Evolutionary conservation across 1,140 invertebrate species (phyloP).

Genomic region (Papilio xuthus): DNA sequence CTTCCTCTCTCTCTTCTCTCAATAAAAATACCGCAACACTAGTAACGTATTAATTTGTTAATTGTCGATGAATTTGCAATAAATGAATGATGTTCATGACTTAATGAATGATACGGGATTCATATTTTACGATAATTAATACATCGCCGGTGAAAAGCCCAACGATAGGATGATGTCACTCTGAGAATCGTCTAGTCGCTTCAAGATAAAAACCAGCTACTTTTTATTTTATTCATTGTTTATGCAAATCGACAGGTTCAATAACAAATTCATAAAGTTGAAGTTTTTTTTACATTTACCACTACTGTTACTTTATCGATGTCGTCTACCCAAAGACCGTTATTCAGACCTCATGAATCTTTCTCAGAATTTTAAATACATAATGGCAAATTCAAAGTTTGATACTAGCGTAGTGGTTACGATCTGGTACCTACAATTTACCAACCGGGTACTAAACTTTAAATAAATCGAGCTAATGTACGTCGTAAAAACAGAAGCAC

Average conservation of each 20-base stretch:
- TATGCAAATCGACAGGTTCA: constrained; percentile 46
- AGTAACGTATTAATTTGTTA: constrained; percentile 35
- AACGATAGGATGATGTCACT: constrained; percentile 27
- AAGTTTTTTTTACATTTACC: constrained; percentile 10
- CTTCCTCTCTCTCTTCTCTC: constrained; percentile 53
- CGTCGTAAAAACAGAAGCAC: constrained; percentile 27
- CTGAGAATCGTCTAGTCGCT: neutral
- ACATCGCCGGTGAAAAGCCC: constrained; percentile 6
- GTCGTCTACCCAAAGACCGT: constrained; percentile 49
- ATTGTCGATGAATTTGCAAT: constrained; percentile 31
- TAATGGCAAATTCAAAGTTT: neutral
- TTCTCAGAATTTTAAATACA: constrained; percentile 7
- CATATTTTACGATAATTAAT: constrained; percentile 29
- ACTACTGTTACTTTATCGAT: constrained; percentile 48
- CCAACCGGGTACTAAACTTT: neutral
- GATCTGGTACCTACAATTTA: neutral
- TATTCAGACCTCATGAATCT: constrained; percentile 34
- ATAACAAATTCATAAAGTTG: constrained; percentile 36
- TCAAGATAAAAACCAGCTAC: constrained; percentile 29
- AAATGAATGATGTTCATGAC: neutral
- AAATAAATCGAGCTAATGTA: constrained; percentile 15
- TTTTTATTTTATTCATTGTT: constrained; percentile 39
- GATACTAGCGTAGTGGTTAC: neutral
- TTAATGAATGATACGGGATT: constrained; percentile 29
- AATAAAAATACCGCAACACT: constrained; percentile 27